These are phyloP conservation scores for Opisthocomus hoazin DNA, from an alignment of 2,113 vertebrate species.

Conservation along the genomic window DNA sequence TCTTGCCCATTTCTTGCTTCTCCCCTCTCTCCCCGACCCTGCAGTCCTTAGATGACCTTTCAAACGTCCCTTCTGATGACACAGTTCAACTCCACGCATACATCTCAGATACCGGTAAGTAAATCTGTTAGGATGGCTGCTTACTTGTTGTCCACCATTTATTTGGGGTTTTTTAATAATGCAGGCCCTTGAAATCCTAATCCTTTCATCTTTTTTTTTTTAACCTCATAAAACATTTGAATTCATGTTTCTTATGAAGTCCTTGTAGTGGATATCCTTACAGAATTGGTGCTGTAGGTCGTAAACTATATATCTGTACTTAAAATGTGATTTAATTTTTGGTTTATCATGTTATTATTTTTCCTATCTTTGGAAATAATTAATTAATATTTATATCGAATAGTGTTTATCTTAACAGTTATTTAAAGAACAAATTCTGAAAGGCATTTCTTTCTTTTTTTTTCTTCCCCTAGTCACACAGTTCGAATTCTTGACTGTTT, in stretches of 20 bases:
- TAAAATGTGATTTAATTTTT: not conserved
- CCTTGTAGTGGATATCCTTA: not conserved
- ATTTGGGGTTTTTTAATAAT: not conserved
- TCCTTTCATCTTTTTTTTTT: not conserved
- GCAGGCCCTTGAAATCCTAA: not conserved
- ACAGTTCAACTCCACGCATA: conserved; percentile 87
- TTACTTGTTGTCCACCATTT: not conserved
- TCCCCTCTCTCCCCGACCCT: not conserved
- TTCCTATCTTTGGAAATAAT: not conserved
- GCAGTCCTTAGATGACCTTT: conserved; percentile 95
- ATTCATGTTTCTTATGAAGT: not conserved
- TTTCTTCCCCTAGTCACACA: not conserved
- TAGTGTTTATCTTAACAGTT: not conserved
- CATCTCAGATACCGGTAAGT: conserved; percentile 97
- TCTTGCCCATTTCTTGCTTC: not conserved
- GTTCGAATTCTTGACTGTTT: not conserved
- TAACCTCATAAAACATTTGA: not conserved
- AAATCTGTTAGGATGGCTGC: not conserved
- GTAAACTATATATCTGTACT: not conserved
- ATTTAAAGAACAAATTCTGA: not conserved
- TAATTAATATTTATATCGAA: not conserved
- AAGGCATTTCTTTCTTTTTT: not conserved
- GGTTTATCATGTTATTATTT: not conserved
- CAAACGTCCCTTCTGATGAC: conserved; percentile 87
- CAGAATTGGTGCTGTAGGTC: not conserved